These are phyloP conservation scores for Peromyscus polionotus DNA, from an alignment of 2,113 vertebrate species.

Conservation along the genomic window DNA sequence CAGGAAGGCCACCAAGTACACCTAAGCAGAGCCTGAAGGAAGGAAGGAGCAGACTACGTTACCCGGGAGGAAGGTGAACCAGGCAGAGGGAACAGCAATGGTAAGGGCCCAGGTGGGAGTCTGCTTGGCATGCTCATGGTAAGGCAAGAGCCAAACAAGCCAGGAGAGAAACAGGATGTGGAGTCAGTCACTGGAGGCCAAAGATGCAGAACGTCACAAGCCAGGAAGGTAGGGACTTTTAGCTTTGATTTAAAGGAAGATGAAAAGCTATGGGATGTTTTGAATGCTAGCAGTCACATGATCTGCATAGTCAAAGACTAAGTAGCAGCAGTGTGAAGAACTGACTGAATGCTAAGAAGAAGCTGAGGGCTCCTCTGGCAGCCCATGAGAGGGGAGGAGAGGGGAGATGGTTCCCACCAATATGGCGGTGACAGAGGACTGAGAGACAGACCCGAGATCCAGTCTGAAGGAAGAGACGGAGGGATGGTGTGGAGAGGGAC, in stretches of 20 bases:
- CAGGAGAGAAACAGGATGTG: neutral
- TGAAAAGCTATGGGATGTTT: neutral
- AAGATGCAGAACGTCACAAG: neutral
- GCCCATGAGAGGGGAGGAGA: neutral
- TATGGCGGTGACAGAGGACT: neutral
- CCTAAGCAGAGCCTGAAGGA: neutral
- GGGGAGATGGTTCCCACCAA: neutral
- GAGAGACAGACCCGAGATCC: neutral
- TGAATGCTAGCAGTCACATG: neutral
- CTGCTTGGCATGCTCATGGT: neutral
- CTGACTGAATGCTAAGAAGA: neutral
- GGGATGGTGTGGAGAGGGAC: neutral
- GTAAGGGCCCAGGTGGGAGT: neutral
- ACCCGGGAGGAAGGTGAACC: neutral
- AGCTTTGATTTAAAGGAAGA: constrained; percentile 7
- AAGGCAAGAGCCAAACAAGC: neutral
- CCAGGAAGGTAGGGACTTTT: neutral
- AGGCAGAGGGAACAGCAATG: neutral
- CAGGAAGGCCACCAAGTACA: neutral
- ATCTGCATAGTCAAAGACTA: neutral
- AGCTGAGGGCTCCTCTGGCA: neutral
- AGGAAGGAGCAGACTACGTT: neutral
- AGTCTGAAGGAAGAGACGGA: constrained; percentile 20
- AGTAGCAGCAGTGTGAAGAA: neutral
- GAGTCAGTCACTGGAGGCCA: neutral